These are phyloP conservation scores for Cromileptes altivelis DNA, from an alignment of 2,113 vertebrate genomes.

Conservation along the genomic window DNA sequence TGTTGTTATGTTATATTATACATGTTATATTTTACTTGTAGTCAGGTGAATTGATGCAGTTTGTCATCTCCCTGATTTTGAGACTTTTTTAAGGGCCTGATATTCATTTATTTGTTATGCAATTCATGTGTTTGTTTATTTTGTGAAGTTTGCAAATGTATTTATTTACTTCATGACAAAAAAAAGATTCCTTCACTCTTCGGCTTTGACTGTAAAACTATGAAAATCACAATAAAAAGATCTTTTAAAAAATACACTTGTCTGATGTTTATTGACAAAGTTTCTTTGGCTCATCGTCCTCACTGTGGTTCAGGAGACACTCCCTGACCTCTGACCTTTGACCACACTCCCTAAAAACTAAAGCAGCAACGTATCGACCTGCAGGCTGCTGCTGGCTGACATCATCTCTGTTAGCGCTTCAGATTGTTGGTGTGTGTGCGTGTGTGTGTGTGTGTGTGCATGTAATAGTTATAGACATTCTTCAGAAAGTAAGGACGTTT, in stretches of 20 bases:
- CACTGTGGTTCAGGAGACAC: neutral
- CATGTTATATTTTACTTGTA: neutral
- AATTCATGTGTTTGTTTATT: neutral
- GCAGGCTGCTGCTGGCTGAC: constrained; percentile 6
- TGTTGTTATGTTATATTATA: too few species aligned
- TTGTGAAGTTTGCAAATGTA: neutral
- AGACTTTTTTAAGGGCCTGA: neutral
- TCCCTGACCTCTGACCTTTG: constrained; percentile 38
- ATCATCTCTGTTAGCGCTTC: constrained; percentile 32
- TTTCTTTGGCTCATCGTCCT: neutral
- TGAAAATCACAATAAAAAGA: neutral
- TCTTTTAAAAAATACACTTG: neutral
- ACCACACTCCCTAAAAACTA: constrained; percentile 9
- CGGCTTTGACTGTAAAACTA: neutral
- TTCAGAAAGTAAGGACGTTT: neutral
- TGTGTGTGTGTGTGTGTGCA: neutral
- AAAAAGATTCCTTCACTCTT: neutral
- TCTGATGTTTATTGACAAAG: neutral
- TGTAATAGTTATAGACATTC: too few species aligned
- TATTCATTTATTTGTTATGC: neutral
- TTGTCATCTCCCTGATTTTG: neutral
- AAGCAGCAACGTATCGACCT: constrained; percentile 24
- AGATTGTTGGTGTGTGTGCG: neutral
- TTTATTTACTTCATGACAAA: neutral
- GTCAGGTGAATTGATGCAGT: neutral